Evolutionary conservation across 2,797 vertebrate genomes (phyloP).

Genomic region (Gouania willdenowi): DNA sequence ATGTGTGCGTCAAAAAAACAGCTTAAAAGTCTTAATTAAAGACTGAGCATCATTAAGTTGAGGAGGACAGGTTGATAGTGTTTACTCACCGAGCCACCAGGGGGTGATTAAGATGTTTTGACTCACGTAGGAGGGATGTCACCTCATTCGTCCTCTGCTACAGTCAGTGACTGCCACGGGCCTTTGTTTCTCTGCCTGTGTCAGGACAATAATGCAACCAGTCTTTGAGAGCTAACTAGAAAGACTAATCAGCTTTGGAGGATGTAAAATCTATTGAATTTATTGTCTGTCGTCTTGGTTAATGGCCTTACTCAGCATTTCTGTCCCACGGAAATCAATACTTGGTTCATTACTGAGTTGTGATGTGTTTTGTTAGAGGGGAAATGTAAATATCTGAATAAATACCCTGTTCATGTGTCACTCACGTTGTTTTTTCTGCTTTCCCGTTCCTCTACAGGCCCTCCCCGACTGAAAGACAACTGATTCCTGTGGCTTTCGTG

Average conservation of each 20-base stretch:
- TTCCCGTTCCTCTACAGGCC: slow-evolving; percentile 82
- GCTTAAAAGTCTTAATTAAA: too few species aligned
- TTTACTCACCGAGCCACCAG: too few species aligned
- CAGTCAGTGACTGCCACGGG: too few species aligned
- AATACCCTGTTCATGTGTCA: background rate
- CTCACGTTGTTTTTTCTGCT: slow-evolving; percentile 24
- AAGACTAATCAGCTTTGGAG: background rate
- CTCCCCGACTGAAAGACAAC: slow-evolving; percentile 94
- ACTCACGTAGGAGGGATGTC: too few species aligned
- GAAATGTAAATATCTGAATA: background rate
- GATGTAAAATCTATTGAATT: background rate
- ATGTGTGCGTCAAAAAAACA: too few species aligned
- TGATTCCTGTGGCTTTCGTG: slow-evolving; percentile 99
- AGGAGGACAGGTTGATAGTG: too few species aligned
- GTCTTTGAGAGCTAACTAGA: background rate
- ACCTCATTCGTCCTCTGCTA: too few species aligned
- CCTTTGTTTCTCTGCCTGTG: too few species aligned
- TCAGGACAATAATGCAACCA: background rate
- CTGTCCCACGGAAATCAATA: background rate
- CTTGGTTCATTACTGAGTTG: background rate
- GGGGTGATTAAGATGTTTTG: too few species aligned
- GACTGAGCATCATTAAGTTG: slow-evolving; percentile 3
- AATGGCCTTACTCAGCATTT: background rate
- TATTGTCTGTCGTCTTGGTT: background rate
- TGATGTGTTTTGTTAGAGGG: background rate